Evolutionary conservation across 2,797 vertebrate species (phyloP).

Genomic region (Coilia nasus): DNA sequence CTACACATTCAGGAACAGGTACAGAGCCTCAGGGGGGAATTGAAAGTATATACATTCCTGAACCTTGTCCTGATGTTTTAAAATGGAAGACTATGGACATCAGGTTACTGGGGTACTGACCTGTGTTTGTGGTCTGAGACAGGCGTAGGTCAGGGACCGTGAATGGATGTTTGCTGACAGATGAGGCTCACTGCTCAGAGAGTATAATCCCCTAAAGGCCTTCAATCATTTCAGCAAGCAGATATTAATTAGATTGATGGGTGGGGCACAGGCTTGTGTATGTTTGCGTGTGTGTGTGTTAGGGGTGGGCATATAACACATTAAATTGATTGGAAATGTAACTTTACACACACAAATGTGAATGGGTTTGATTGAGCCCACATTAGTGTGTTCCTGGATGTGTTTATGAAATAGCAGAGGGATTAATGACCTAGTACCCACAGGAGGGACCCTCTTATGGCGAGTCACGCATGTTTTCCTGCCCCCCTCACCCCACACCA

Average conservation of each 20-base stretch:
- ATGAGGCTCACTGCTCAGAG: constrained; percentile 13
- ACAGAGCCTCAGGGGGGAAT: too few species aligned
- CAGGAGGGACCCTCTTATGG: neutral
- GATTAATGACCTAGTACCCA: neutral
- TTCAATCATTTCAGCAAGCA: constrained; percentile 32
- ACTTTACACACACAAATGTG: neutral
- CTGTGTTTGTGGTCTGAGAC: neutral
- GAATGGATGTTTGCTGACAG: neutral
- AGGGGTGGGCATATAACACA: neutral
- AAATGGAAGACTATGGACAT: too few species aligned
- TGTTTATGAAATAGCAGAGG: neutral
- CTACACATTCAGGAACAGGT: too few species aligned
- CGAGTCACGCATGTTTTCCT: neutral
- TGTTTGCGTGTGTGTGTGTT: neutral
- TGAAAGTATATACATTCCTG: too few species aligned
- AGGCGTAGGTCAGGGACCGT: neutral
- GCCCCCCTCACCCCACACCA: neutral
- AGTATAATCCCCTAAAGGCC: constrained; percentile 33
- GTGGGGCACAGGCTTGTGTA: neutral
- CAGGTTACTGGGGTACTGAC: neutral
- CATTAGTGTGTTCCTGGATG: neutral
- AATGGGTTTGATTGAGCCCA: neutral
- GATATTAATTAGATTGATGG: constrained; percentile 33
- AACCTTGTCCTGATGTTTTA: too few species aligned
- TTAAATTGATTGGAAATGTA: constrained; percentile 15